A percentile compares a stretch with the other conserved stretches of the same genome.
phyloP scores from a whole-genome alignment of 2,113 vertebrate species.

The Sinosuthora webbiana region DNA sequence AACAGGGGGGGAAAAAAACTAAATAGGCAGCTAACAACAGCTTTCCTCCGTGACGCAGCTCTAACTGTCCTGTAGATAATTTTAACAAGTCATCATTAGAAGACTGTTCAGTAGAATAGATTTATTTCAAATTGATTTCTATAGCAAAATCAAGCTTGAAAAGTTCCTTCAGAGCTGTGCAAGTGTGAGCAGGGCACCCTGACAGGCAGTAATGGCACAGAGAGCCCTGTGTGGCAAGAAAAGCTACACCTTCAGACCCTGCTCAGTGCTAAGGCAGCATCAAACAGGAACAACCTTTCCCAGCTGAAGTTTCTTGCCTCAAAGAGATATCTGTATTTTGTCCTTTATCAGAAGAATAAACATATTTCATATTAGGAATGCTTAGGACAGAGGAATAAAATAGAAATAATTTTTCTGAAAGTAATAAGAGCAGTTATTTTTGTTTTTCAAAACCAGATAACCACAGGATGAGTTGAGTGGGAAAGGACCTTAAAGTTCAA shows the following conservation, averaged over 20 bases:
- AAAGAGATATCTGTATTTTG: background rate
- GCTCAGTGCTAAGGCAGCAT: background rate
- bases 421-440: fast-evolving
- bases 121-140: background rate
- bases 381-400: background rate
- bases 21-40: background rate
- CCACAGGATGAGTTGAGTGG: background rate
- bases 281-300: background rate
- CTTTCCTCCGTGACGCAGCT: background rate
- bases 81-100: background rate
- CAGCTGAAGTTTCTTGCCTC: background rate
- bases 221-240: background rate
- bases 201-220: fast-evolving
- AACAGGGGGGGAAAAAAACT: background rate
- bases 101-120: background rate
- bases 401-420: background rate
- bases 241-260: fast-evolving
- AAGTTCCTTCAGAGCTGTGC: background rate
- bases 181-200: background rate
- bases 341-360: background rate
- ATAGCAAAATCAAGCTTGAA: background rate
- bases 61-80: background rate
- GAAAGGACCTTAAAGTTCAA: background rate
- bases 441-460: background rate
- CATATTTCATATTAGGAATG: background rate